Percentiles rank a stretch among this genome's conserved stretches.
Conservation (phyloP, 2,888 invertebrate genomes). For the Ectemnius lituratus region DNA sequence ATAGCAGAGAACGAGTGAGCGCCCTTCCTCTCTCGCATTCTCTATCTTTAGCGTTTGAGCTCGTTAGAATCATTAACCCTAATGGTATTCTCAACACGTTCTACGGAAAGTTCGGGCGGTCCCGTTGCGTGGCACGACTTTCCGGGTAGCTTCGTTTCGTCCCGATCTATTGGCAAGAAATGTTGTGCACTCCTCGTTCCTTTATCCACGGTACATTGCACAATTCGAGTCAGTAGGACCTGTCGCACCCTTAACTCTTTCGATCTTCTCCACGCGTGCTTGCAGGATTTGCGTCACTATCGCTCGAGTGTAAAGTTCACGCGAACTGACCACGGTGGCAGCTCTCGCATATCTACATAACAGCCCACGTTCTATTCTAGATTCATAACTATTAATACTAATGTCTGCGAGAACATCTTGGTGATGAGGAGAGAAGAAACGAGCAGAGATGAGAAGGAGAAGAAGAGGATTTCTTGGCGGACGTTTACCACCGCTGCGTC, state of each 20-base stretch:
- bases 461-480: constrained; percentile 59
- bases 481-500: constrained; percentile 63
- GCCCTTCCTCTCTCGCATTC: background rate
- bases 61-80: constrained; percentile 53
- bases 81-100: constrained; percentile 53
- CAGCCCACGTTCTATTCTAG: constrained; percentile 73
- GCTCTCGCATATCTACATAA: constrained; percentile 62
- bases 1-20: background rate
- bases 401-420: constrained; percentile 60
- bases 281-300: constrained; percentile 46
- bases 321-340: constrained; percentile 58
- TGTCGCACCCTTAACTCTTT: constrained; percentile 21
- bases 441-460: constrained; percentile 38
- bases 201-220: constrained; percentile 3
- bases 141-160: constrained; percentile 46
- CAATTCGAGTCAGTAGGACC: constrained; percentile 22
- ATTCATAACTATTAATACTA: constrained; percentile 77
- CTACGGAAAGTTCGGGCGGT: constrained; percentile 30
- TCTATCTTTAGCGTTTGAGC: constrained; percentile 30
- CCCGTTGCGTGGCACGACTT: constrained; percentile 29
- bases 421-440: constrained; percentile 49
- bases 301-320: constrained; percentile 56
- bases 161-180: constrained; percentile 24
- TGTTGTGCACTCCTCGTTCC: constrained; percentile 14
- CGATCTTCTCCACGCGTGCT: constrained; percentile 17